phyloP scores from a whole-genome alignment of 2,797 vertebrate species.

The Okamejei kenojei region DNA sequence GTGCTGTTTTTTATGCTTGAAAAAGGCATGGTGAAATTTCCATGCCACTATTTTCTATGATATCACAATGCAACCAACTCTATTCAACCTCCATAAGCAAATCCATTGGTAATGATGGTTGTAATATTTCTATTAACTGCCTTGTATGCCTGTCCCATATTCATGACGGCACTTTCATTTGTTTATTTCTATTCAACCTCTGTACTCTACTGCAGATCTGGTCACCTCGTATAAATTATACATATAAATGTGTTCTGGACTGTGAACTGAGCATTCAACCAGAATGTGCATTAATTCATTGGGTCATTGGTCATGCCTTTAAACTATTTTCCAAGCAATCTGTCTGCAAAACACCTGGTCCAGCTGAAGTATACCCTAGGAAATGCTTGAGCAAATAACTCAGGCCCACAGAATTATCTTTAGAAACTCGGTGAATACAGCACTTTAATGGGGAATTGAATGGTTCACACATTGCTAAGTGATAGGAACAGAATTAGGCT shows the following conservation, averaged over 20 bases:
- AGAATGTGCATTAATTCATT: background rate
- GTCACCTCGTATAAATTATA: background rate
- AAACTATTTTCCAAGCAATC: background rate
- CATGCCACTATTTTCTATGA: background rate
- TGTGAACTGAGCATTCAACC: background rate
- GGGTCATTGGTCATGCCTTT: background rate
- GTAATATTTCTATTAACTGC: background rate
- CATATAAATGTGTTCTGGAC: background rate
- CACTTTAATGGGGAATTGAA: background rate
- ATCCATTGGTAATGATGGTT: background rate
- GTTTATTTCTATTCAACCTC: constrained; percentile 24
- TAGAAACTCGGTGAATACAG: background rate
- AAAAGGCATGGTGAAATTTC: no score
- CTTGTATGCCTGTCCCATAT: background rate
- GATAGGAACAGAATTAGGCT: no score
- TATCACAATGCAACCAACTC: background rate
- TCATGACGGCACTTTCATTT: background rate
- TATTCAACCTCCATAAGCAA: background rate
- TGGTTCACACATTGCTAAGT: no score
- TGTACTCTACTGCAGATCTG: background rate
- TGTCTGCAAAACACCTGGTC: background rate
- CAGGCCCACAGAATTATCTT: background rate
- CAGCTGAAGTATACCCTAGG: background rate
- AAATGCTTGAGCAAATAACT: background rate
- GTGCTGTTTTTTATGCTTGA: no score